Base-by-base conservation (phyloP, 92 coral and sea anemone genomes). In the Actinernus sp. region DNA sequence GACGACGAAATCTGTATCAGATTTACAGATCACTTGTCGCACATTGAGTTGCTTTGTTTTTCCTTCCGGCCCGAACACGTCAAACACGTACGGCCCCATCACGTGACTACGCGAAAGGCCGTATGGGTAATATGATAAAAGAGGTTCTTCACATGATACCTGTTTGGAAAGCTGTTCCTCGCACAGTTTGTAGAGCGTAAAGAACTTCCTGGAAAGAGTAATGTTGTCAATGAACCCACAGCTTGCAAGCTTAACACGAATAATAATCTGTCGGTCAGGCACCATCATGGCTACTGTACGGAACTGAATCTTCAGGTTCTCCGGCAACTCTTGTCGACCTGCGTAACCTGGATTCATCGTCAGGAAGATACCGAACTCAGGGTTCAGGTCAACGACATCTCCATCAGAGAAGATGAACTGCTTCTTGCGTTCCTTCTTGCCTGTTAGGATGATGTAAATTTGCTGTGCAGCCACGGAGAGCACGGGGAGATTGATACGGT, bases 221-320 rank as follows among this genome's bases (percentile, higher is more conserved):
- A 89, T 72, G 60, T 86, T 89, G 75, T 89, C 96, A 31, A 89
- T 84, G 65, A 89, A 89, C 22, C 96, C 96, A 47, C 96, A 84
- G 53, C 96, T 89, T 16, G 96, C 92, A 16, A 89, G 86, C 61
- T 89, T 89, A 7, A 89, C 96, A 20, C 96, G 78, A 62, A 89
- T 89, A 68, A 89, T 89, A 56, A 89, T 89, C 69, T 89, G 96
- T 13, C 96, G 79, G 61, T 89, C 96, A 0, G 96, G 96, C 1
- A 89, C 96, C 96, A 89, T 89, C 96, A 89, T 89, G 66, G 96
- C 96, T 31, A 89, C 96, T 10, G 96, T 89, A 26, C 92, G 91
- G 71, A 89, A 89, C 77, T 89, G 96, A 55, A 89, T 89, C 73
- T 89, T 84, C 21, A 89, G 83, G 63, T 89, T 89, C 61, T 89